These are phyloP conservation scores for Cerastis rubricosa DNA, from an alignment of 2,888 invertebrate species.

Conservation along the genomic window DNA sequence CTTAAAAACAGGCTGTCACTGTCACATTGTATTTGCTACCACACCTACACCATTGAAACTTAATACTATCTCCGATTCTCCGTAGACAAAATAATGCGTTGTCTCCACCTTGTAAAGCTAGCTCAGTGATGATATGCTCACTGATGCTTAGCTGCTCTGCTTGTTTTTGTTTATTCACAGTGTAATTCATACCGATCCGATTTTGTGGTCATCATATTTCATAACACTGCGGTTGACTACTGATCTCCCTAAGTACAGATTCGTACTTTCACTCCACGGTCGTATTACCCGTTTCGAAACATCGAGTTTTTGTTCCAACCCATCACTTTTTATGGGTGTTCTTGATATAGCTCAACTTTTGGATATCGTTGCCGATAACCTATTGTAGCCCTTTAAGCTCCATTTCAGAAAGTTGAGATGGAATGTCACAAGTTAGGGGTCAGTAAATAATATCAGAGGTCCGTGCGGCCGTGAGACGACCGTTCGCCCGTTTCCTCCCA, in stretches of 20 bases:
- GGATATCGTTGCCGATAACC: constrained; percentile 66
- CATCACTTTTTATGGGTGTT: constrained; percentile 40
- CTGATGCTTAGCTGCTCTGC: constrained; percentile 68
- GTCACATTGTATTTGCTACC: constrained; percentile 52
- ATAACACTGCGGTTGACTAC: constrained; percentile 71
- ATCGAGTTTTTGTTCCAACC: constrained; percentile 40
- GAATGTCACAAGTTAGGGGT: constrained; percentile 79
- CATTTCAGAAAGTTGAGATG: constrained; percentile 74
- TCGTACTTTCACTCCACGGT: constrained; percentile 69
- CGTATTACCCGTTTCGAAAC: constrained; percentile 58
- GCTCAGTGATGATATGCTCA: constrained; percentile 71
- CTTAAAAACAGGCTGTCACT: constrained; percentile 47
- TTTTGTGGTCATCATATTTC: constrained; percentile 72
- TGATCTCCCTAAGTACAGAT: constrained; percentile 66
- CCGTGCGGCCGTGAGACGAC: constrained; percentile 81
- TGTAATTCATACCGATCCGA: constrained; percentile 68
- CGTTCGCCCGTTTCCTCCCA: constrained; percentile 81
- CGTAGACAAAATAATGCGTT: constrained; percentile 72
- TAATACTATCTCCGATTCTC: constrained; percentile 61
- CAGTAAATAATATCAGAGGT: constrained; percentile 79
- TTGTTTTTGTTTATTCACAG: constrained; percentile 64
- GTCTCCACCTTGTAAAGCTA: constrained; percentile 72
- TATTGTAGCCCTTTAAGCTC: constrained; percentile 62
- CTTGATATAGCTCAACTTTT: constrained; percentile 39
- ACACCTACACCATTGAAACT: constrained; percentile 68